Percentiles rank a stretch among this genome's conserved stretches.
Conservation (phyloP, 2,888 invertebrate genomes). For the Amorpha juglandis region DNA sequence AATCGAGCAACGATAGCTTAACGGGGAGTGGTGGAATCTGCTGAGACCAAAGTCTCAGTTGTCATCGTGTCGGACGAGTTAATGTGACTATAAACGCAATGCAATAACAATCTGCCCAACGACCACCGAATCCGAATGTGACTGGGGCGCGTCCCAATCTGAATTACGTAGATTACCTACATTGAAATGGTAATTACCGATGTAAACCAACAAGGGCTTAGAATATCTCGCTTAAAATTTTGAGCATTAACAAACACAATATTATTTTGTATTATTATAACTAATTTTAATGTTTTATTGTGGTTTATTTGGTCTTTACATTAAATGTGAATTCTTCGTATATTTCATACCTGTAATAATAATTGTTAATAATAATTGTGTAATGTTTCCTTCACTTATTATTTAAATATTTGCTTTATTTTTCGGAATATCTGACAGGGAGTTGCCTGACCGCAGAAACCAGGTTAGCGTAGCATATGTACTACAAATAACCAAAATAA, state of each 20-base stretch:
- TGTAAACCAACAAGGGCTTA: conserved; percentile 19
- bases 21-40: too few species aligned
- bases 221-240: neutral
- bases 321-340: neutral
- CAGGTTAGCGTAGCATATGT: too few species aligned
- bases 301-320: neutral
- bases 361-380: too few species aligned
- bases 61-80: neutral
- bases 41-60: too few species aligned
- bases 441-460: too few species aligned
- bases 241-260: neutral
- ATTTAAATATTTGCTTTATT: too few species aligned
- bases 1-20: too few species aligned
- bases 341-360: neutral
- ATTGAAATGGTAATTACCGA: conserved; percentile 19
- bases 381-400: too few species aligned
- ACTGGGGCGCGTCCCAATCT: neutral
- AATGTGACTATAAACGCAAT: conserved; percentile 9
- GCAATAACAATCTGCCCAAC: too few species aligned
- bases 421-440: too few species aligned
- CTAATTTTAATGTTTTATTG: neutral
- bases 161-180: conserved; percentile 19
- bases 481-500: too few species aligned
- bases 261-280: conserved; percentile 12
- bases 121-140: neutral